Evolutionary conservation across 2,113 vertebrate genomes (phyloP).

Genomic region (Nettapus auritus): DNA sequence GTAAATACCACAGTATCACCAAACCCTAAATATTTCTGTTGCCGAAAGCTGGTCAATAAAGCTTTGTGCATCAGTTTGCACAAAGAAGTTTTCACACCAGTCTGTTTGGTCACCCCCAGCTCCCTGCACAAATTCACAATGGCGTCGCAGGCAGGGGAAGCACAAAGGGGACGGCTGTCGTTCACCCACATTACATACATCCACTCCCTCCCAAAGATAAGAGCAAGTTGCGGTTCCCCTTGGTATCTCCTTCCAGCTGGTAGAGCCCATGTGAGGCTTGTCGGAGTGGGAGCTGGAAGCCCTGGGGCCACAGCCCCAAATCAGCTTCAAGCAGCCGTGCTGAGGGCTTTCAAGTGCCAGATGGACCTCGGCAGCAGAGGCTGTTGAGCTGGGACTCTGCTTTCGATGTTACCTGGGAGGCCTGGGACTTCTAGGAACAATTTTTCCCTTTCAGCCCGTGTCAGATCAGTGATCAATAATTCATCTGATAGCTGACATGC

Average conservation of each 20-base stretch:
- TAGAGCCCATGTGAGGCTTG: neutral
- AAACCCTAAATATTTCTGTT: neutral
- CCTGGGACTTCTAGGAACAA: neutral
- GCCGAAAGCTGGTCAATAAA: neutral
- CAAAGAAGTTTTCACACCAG: neutral
- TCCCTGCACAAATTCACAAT: neutral
- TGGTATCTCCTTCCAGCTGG: neutral
- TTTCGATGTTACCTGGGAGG: neutral
- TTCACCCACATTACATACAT: neutral
- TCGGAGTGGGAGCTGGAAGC: neutral
- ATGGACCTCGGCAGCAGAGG: neutral
- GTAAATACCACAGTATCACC: neutral
- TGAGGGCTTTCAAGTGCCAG: neutral
- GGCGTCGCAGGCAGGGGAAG: neutral
- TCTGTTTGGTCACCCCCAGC: neutral
- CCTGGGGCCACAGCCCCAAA: neutral
- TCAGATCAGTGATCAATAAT: neutral
- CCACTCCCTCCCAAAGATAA: neutral
- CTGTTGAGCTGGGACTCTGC: rapidly evolving
- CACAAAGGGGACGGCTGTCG: rapidly evolving
- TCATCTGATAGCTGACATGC: neutral
- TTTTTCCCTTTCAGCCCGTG: neutral
- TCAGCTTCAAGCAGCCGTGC: neutral
- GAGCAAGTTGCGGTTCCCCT: rapidly evolving
- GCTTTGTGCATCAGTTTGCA: neutral